Evolutionary conservation across 53 echinoderm and acorn worm species (phyloP), one percentile per base, ranked within the genome.

Genomic region (Patiria pectinifera): DNA sequence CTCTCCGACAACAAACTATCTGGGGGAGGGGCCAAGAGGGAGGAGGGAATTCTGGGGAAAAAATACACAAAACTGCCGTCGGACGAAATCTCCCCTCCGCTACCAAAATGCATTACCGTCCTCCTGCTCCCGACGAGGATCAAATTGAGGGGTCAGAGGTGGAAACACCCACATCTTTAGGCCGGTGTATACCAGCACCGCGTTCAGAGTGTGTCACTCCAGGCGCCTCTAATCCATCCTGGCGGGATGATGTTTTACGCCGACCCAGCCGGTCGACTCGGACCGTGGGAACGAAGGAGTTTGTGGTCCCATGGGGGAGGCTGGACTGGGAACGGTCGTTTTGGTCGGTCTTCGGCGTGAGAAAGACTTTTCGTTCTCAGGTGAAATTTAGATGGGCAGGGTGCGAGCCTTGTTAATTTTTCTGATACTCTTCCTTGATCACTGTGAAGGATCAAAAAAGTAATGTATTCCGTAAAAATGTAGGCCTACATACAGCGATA

Each of bases 231-330:
- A 90, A 90, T 90, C 62, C 60, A 63, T 81, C 35, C 22, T 81
- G 90, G 80, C 81, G 81, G 62, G 62, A 45, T 81, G 80, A 90
- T 90, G 80, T 80, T 80, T 48, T 46, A 7, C 8, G 12, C 62
- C 80, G 15, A 59, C 44, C 19, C n/a, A 16, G 61, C 49, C 66
- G 44, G 81, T 90, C 62, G 66, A 45, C 81, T 81, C 69, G 80
- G 21, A 81, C 63, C 90, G 90, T 90, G 90, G 80, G 90, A 90
- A 90, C 80, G 90, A 19, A n/a, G n/a, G 35, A 44, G 22, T 69
- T 11, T 24, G 35, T 0, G 44, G 19, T 66, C 80, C 90, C 82
- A 26, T 43, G 63, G 9, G 89, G 60, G 90, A 78, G 8, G 18
- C 4, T 46, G 62, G 61, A 78, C 79, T 0, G 47, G 6, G 11